Conservation (phyloP, 2,888 invertebrate genomes). For the Mystacides longicornis region DNA sequence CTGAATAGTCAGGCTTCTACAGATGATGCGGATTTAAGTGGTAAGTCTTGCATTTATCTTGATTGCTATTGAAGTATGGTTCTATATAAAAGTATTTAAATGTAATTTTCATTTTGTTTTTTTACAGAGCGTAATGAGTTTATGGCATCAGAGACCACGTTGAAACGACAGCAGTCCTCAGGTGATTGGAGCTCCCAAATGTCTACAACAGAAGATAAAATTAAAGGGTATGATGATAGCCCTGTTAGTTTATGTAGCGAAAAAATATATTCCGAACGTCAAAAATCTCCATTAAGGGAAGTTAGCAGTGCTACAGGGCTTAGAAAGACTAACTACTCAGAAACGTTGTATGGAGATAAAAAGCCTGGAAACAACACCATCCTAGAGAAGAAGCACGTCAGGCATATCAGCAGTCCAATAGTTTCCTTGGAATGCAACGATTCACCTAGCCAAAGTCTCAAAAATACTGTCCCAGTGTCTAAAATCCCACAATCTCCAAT, state of each 20-base stretch:
- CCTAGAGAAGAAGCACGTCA: constrained; percentile 38
- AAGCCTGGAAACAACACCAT: constrained; percentile 39
- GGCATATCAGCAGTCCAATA: constrained; percentile 43
- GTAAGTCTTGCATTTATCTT: constrained; percentile 8
- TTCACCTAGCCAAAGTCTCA: constrained; percentile 42
- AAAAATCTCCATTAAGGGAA: constrained; percentile 41
- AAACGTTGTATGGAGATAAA: constrained; percentile 53
- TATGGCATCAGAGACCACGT: constrained; percentile 12
- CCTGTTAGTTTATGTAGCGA: constrained; percentile 33
- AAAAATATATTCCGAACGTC: constrained; percentile 40
- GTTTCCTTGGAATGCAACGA: constrained; percentile 37
- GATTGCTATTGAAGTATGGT: not conserved
- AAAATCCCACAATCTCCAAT: constrained; percentile 38
- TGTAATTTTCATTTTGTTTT: constrained; percentile 13
- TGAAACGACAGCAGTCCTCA: constrained; percentile 31
- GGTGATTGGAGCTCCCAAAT: constrained; percentile 35
- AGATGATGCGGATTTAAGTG: constrained; percentile 61
- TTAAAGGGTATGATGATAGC: constrained; percentile 29
- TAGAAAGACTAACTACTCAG: constrained; percentile 61
- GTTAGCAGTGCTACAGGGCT: constrained; percentile 63
- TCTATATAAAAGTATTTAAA: not conserved
- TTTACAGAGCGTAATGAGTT: constrained; percentile 58
- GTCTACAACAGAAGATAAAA: constrained; percentile 38
- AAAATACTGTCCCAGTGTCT: constrained; percentile 27
- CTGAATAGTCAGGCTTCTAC: constrained; percentile 65